Conservation (phyloP, 2,888 invertebrate genomes). For the Drosophila colorata region DNA sequence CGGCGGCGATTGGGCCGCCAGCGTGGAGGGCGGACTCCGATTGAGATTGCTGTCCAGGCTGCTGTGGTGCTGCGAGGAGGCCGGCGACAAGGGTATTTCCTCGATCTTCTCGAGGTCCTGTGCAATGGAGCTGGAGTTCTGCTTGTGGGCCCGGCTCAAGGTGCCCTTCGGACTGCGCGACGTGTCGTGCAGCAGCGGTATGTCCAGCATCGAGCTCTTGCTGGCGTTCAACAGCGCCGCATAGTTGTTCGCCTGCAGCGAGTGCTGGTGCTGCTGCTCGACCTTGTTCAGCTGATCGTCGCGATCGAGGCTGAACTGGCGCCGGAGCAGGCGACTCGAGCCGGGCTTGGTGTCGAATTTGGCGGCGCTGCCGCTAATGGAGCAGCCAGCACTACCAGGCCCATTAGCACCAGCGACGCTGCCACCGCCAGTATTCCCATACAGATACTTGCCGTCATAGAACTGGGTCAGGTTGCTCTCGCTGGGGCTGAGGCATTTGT, state of each 20-base stretch:
- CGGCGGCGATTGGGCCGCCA: conserved; percentile 77
- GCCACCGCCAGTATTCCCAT: conserved; percentile 55
- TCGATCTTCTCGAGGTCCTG: conserved; percentile 90
- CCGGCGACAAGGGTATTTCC: conserved; percentile 87
- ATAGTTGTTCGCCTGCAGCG: conserved; percentile 72
- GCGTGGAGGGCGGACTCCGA: conserved; percentile 83
- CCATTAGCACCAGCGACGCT: conserved; percentile 54
- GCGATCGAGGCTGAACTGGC: conserved; percentile 90
- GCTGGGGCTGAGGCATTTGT: conserved; percentile 90
- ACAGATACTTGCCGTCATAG: conserved; percentile 84
- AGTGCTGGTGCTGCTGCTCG: conserved; percentile 71
- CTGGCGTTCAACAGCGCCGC: conserved; percentile 61
- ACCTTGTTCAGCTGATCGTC: conserved; percentile 86
- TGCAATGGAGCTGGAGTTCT: conserved; percentile 89
- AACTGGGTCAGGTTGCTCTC: conserved; percentile 86
- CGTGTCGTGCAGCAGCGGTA: conserved; percentile 84
- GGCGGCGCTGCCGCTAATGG: conserved; percentile 57
- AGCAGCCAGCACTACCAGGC: conserved; percentile 70
- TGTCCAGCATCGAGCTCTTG: conserved; percentile 82
- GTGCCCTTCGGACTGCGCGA: conserved; percentile 82
- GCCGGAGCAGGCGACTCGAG: conserved; percentile 86
- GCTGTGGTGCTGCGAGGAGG: conserved; percentile 85
- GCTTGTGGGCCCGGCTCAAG: conserved; percentile 86
- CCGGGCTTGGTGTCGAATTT: conserved; percentile 84
- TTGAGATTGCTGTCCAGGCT: conserved; percentile 84